Conservation (phyloP, 2,797 vertebrate genomes). For the Streptopelia turtur region DNA sequence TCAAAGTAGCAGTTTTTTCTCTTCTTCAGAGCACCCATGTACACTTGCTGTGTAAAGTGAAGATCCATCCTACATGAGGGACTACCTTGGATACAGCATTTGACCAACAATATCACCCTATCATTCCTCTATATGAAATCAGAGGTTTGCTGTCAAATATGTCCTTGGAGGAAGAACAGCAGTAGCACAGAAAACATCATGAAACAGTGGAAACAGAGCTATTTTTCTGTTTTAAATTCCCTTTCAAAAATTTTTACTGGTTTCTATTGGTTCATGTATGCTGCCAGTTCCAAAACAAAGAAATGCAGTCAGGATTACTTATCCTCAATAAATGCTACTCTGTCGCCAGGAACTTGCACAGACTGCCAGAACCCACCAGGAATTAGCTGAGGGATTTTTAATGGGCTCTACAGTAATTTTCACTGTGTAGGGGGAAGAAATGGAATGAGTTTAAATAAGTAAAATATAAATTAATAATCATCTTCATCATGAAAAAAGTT, state of each 20-base stretch:
- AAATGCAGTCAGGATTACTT: background rate
- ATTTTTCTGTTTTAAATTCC: background rate
- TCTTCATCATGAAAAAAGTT: background rate
- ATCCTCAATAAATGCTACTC: background rate
- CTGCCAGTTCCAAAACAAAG: background rate
- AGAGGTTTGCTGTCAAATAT: background rate
- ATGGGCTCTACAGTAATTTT: conserved; percentile 46
- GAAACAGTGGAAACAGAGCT: background rate
- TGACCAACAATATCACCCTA: background rate
- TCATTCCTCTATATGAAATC: background rate
- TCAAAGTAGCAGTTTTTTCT: background rate
- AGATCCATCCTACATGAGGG: background rate
- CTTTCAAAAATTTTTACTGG: background rate
- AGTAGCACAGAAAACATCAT: background rate
- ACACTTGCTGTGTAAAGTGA: background rate
- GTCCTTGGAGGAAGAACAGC: background rate
- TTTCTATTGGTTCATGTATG: background rate
- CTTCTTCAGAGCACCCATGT: background rate
- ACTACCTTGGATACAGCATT: background rate
- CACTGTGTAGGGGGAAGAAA: conserved; percentile 18
- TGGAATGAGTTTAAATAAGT: conserved; percentile 12
- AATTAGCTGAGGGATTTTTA: conserved; percentile 61
- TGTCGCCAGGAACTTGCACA: background rate
- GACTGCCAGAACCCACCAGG: conserved; percentile 5
- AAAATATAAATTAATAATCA: conserved; percentile 58